Percentiles rank a stretch among this genome's conserved stretches.
These are phyloP conservation scores for Amazona ochrocephala DNA, from an alignment of 2,797 vertebrate species.

Conservation along the genomic window DNA sequence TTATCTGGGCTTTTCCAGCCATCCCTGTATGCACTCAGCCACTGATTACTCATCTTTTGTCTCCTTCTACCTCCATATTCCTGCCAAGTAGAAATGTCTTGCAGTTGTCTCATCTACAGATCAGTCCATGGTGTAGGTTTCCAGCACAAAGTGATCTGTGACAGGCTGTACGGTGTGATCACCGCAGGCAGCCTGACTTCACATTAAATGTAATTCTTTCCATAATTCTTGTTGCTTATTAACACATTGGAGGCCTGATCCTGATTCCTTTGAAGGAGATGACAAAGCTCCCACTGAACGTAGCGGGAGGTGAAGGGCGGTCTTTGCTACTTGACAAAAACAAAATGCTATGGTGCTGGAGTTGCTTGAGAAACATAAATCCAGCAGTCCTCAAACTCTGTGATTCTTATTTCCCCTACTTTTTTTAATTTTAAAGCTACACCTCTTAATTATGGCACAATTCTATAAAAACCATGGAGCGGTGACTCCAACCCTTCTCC, in stretches of 20 bases:
- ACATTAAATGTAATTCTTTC: slow-evolving; percentile 56
- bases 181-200: slow-evolving; percentile 55
- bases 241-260: slow-evolving; percentile 22
- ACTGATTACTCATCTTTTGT: background rate
- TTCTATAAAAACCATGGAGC: background rate
- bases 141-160: slow-evolving; percentile 44
- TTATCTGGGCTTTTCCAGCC: slow-evolving; percentile 4
- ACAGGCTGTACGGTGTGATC: slow-evolving; percentile 18
- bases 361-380: background rate
- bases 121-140: slow-evolving; percentile 49
- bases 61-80: slow-evolving; percentile 10
- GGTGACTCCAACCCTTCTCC: background rate
- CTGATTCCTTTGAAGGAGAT: slow-evolving; percentile 52
- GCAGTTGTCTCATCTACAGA: slow-evolving; percentile 32
- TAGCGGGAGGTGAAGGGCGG: slow-evolving; percentile 6
- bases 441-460: accelerated
- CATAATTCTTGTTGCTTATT: slow-evolving; percentile 61
- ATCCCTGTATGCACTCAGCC: background rate
- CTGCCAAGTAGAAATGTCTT: slow-evolving; percentile 33
- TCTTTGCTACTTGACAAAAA: slow-evolving; percentile 41
- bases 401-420: background rate
- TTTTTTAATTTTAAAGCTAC: background rate
- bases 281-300: slow-evolving; percentile 19
- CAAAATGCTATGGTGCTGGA: slow-evolving; percentile 23
- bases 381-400: background rate